Evolutionary conservation across 2,888 invertebrate species (phyloP), one percentile per base, ranked within the genome.

Genomic region (Eumerus sabulonum): DNA sequence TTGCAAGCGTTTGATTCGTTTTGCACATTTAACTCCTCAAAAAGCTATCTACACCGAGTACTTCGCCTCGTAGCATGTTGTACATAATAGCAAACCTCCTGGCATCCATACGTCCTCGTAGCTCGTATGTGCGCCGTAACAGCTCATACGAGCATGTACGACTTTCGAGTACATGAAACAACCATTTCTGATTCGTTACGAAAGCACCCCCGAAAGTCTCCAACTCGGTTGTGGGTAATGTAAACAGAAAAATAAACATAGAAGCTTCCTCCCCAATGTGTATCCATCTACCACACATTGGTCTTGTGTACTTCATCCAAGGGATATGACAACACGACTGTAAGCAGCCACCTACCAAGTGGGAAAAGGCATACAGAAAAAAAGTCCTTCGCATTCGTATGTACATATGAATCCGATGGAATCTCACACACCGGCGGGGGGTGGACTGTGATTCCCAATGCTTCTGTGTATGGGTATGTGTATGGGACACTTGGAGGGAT

Each of bases 301-400:
- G 72, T 77, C 74, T 70, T 79, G 73, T 74, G 79, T 79, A 79
- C 79, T 63, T 64, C 64, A 70, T 77, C 73, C 77, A 11, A 79
- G 59, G 74, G 79, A 79, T 79, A 79, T 74, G 79, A 79, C 79
- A 74, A 74, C 79, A 74, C 64, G 67, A 79, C 51, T 54, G 27
- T 27, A 42, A 16, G 56, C 59, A 66, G 53, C 53, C 42, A 54
- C 47, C 59, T 59, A 44, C 12, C 27, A 27, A 7, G 27, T 7
- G 27, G 3, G 27, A 36, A 54, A 17, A 59, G 53, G 16, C n/a
- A 44, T 53, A 54, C 4, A 42, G 13, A 36, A 45, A 57, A 51
- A 38, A 16, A 19, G 40, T 40, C 27, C 9, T 45, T 66, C 60
- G 67, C 62, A 77, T 67, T 72, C 57, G 73, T 73, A 72, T 57